Evolutionary conservation across 2,797 vertebrate species (phyloP), one percentile per base, ranked within the genome.

Genomic region (Muscicapa striata): DNA sequence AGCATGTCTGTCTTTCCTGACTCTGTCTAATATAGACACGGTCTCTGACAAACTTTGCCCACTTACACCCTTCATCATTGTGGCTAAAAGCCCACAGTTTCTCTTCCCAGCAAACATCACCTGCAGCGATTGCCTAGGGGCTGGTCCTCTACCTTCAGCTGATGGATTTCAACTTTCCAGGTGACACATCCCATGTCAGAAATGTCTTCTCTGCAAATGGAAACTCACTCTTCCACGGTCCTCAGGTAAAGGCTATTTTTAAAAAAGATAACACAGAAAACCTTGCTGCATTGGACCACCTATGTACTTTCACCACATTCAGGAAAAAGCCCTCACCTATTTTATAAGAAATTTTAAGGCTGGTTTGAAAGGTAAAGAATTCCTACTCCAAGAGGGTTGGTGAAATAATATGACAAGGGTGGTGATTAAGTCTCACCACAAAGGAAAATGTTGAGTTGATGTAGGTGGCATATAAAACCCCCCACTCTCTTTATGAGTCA

Each of bases 401-500:
- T 86, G 87, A 94, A 96, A 97, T 95, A 87, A 94, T 94, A 90
- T 92, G 91, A 86, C 93, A 93, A 91, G 82, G 43, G 54, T 84
- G 79, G 64, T 95, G 94, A 96, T 96, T 96, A 96, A 94, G 90
- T 95, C 79, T 94, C 90, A 68, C 87, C 84, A 93, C 91, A 96
- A 96, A 95, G 94, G 93, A 86, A 97, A 97, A 97, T 14, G 94
- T 91, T 96, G 94, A 87, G 66, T 21, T 69, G 63, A 69, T 89
- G 96, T 94, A 93, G 95, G 95, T 82, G 91, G 95, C 82, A 89
- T 32, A 94, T 38, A 88, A 95, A 95, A 80, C 75, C 73, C 87
- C 88, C 66, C 34, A n/a, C 84, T 92, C 83, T 78, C 92, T 96
- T 91, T 91, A 93, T 97, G 97, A 97, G 93, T 96, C 95, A 96